Base-by-base conservation (phyloP, 2,888 invertebrate species). In the Diloba caeruleocephala region DNA sequence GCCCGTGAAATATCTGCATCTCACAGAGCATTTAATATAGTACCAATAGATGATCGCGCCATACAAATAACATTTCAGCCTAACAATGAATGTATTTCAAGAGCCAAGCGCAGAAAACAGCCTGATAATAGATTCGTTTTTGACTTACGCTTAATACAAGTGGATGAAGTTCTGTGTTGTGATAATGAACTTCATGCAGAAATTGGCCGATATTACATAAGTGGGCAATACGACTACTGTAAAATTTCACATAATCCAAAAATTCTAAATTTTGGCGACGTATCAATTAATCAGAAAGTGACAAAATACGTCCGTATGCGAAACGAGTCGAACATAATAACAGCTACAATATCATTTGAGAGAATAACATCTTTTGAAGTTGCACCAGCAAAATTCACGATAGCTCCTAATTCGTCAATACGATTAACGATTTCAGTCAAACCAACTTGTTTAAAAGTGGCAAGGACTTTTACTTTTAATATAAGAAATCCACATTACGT, bases 141-240 rank as follows among this genome's bases (percentile, higher is more conserved):
- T 56, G 90, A 90, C 55, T 74, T 93, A 28, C 85, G 90, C 9
- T 72, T 93, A 34, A 89, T 92, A 60, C 82, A 84, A 74, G 81
- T 87, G 1, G 83, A 90, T 53, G 89, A 85, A 26, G 63, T 59
- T 37, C 78, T 79, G n/a, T 92, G 91, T 65, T 92, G 92, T 58
- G 63, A 81, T 45, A 74, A 84, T 57, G 92, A 92, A 65, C 61
- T 71, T 19, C 92, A 93, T 68, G 82, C 89, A 12, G 93, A 94
- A 85, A 82, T 90, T 31, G 90, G 94, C 1, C 85, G 94, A 43
- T 89, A 94, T 48, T 95, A 95, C 55, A 82, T 95, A 13, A 92
- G 95, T 69, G 95, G 95, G 0, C 89, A 94, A 74, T 93, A 89
- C 50, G 94, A 95, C 81, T 80, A 85, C 34, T 88, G 94, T 19